Conservation (phyloP, 2,113 vertebrate species). For the Cariama cristata region DNA sequence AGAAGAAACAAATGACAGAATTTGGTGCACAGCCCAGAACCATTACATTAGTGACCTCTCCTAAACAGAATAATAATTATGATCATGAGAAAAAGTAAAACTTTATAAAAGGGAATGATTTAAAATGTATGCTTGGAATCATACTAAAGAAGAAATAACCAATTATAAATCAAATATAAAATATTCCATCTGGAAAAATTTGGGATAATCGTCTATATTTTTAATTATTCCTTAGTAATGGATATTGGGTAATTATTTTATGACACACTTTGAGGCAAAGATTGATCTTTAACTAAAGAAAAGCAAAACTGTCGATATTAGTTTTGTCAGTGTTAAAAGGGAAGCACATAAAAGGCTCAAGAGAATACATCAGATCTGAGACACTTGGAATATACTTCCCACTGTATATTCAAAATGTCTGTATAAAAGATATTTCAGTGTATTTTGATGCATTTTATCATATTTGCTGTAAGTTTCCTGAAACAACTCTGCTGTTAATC, state of each 20-base stretch:
- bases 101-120: background rate
- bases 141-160: background rate
- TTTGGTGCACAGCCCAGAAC: background rate
- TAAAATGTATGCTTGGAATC: background rate
- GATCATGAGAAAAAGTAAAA: background rate
- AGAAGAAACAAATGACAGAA: background rate
- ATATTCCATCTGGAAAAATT: background rate
- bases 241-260: background rate
- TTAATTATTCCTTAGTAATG: background rate
- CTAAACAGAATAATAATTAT: background rate
- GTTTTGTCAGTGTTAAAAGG: background rate
- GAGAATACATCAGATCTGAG: background rate
- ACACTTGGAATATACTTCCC: background rate
- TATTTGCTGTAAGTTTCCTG: background rate
- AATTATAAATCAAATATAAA: background rate
- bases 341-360: background rate
- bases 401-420: background rate
- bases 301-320: background rate
- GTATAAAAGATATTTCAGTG: background rate
- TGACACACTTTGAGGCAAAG: background rate
- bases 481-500: background rate
- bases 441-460: background rate
- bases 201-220: background rate
- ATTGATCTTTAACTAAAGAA: background rate
- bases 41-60: background rate